Conservation (phyloP, 2,797 vertebrate species). For the Protosalanx chinensis region DNA sequence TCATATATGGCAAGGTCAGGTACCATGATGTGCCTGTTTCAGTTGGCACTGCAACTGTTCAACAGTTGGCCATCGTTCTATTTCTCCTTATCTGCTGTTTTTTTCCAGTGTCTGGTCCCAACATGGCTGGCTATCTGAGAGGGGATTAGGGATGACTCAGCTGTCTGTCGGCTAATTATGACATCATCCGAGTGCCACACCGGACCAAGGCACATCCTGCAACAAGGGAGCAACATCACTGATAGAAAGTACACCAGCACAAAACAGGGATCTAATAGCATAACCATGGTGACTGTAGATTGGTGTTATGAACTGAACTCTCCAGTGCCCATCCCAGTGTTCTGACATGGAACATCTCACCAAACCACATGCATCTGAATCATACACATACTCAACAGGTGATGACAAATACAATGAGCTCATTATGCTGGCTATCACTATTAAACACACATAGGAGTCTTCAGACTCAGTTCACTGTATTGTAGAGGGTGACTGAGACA, state of each 20-base stretch:
- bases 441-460: neutral
- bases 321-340: neutral
- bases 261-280: neutral
- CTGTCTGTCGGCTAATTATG: slow-evolving; percentile 8
- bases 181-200: slow-evolving; percentile 2
- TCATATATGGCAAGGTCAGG: too few relatives aligned
- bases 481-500: neutral
- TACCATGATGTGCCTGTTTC: neutral
- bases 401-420: neutral
- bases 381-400: slow-evolving; percentile 3
- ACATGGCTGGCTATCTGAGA: slow-evolving; percentile 4
- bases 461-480: neutral
- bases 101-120: neutral
- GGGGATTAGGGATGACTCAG: slow-evolving; percentile 14
- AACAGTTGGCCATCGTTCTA: neutral
- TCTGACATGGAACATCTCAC: slow-evolving; percentile 12
- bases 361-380: slow-evolving; percentile 24
- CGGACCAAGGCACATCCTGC: neutral
- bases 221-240: neutral
- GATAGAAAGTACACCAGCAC: neutral
- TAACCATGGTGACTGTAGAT: neutral
- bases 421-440: neutral
- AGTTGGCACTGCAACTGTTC: too few relatives aligned
- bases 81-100: neutral
- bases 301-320: neutral